Base-by-base conservation (phyloP, 2,888 invertebrate species). In the Melitaea athalia region DNA sequence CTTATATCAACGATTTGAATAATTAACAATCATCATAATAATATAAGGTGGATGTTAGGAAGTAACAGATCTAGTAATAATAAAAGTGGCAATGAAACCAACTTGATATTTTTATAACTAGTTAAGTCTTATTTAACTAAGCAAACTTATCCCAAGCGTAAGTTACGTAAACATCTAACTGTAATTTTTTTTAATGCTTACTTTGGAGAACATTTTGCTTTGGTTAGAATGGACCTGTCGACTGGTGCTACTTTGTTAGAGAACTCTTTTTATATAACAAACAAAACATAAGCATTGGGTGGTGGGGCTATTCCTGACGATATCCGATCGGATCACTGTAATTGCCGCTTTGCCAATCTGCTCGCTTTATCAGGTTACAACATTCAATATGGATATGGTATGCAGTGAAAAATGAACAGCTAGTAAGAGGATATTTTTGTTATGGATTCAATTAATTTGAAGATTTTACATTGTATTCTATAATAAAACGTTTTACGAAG, bases 231-330 rank as follows among this genome's bases (percentile, higher is more conserved):
- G 86, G 83, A 82, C 81, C 87, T 86, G 82, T 79, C 78, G 87
- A 92, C 90, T 92, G 92, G 82, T 89, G 81, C 82, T 77, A 80
- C 82, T 85, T 78, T 85, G 86, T 85, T 85, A 86, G 83, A 75
- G 84, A 81, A 83, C 85, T 88, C 89, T 91, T 92, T 92, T 91
- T 92, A 92, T 92, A 92, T 92, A 91, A 89, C 87, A 87, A 91
- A 91, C 88, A 91, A 92, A 91, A 88, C 83, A 85, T 85, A 85
- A 86, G 81, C 76, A 74, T 73, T 67, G 75, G 73, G 74, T 85
- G 87, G 90, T 82, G 91, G 90, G 91, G 88, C 84, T 88, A 86
- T 87, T 89, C 89, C 90, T 77, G 86, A 82, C 81, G 86, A 89
- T 89, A 91, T 91, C 89, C 84, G 90, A 91, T 90, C 88, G 82